Base-by-base conservation (phyloP, 2,888 invertebrate genomes). In the Eurois occulta region DNA sequence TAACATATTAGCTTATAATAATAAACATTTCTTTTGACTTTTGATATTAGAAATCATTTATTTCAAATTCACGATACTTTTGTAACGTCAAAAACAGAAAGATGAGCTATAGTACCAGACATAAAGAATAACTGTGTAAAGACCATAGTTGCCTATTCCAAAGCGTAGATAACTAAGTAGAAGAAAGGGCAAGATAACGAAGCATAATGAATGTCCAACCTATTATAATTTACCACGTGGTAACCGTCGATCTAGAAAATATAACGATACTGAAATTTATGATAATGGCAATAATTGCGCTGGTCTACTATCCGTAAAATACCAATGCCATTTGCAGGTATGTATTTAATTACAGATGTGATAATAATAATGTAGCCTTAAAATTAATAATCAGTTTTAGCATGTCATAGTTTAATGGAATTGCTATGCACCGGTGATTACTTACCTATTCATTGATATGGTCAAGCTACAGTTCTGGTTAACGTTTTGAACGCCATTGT, bases 331-430 rank as follows among this genome's bases (percentile, higher is more conserved):
- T 55, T 52, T 32, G 18, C 32, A 62, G 21, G 1, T 46, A 2
- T 18, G 60, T 21, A 55, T 18, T 75, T 65, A 52, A 77, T 55
- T 55, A 77, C 28, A 24, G 2, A 46, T 13, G 46, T 18, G 11
- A 77, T 46, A 18, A 46, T 38, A 55, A 77, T 46, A 18, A 46
- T 38, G 46, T 13, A 58, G 55, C 43, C 28, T 35, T 6, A 28
- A 77, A 55, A 77, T 77, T 65, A 76, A 65, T 76, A 38, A 65
- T 77, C 48, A 5, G n/a, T 43, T 64, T 76, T 43, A 52, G 35
- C 28, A 28, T 35, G n/a, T 35, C 77, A 65, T 58, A 38, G 10
- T 46, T 28, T 58, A 66, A 66, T 35, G 13, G 18, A 4, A 55
- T 46, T 24, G 28, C 18, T 16, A 35, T 38, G 41, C 41, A 10